Evolutionary conservation across 2,113 vertebrate species (phyloP).

Genomic region (Vidua macroura): DNA sequence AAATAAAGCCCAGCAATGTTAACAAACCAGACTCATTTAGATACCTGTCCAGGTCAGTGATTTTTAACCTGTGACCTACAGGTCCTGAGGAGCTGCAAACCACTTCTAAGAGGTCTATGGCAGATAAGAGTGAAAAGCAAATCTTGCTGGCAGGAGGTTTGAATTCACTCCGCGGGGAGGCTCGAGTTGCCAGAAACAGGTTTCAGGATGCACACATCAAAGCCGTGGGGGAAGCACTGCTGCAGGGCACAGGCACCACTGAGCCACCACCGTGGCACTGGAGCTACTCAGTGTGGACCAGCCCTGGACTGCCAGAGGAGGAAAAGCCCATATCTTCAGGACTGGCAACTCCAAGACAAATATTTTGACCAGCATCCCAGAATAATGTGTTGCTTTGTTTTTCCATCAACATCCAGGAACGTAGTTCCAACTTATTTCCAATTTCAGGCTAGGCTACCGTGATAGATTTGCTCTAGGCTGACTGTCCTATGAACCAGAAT

Average conservation of each 20-base stretch:
- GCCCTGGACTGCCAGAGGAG: not conserved
- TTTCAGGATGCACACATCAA: not conserved
- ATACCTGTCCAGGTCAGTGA: not conserved
- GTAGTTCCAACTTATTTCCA: not conserved
- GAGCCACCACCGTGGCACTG: not conserved
- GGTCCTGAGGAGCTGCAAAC: not conserved
- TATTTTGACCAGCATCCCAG: not conserved
- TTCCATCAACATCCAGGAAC: not conserved
- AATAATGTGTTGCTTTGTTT: not conserved
- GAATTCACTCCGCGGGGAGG: not conserved
- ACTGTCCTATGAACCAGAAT: not conserved
- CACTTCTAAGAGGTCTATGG: not conserved
- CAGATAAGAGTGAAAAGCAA: not conserved
- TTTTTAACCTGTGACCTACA: not conserved
- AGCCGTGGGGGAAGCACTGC: not conserved
- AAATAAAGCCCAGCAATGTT: not conserved
- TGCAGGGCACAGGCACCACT: not conserved
- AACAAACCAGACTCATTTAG: not conserved
- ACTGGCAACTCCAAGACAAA: not conserved
- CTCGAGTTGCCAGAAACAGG: not conserved
- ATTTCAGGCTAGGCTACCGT: not conserved
- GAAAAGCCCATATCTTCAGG: not conserved
- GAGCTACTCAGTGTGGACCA: accelerated
- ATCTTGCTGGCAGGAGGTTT: not conserved
- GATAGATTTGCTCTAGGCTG: not conserved